These are phyloP conservation scores for Chrysoperla carnea DNA, from an alignment of 1,140 invertebrate species.

Conservation along the genomic window DNA sequence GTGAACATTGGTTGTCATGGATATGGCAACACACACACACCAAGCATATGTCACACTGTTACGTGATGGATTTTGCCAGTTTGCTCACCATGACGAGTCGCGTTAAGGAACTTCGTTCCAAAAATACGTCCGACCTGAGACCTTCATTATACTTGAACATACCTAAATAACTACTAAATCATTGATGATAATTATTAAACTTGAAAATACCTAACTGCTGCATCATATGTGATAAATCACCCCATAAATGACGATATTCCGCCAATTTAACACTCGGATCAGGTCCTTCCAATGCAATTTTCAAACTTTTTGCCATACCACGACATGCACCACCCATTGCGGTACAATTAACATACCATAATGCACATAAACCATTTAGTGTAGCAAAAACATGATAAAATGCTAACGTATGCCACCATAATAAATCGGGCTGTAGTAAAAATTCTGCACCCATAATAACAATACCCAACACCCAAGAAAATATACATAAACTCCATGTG, in stretches of 20 bases:
- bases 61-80: no score
- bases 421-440: conserved; percentile 44
- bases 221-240: conserved; percentile 51
- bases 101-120: no score
- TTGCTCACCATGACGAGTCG: no score
- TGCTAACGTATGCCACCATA: conserved; percentile 44
- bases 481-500: conserved; percentile 37
- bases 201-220: conserved; percentile 43
- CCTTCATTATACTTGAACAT: no score
- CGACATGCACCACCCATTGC: conserved; percentile 35
- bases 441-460: conserved; percentile 41
- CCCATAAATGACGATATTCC: conserved; percentile 42
- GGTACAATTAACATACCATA: conserved; percentile 48
- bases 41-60: no score
- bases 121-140: no score
- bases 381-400: conserved; percentile 51
- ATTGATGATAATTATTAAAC: no score
- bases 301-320: conserved; percentile 35
- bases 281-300: conserved; percentile 33
- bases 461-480: conserved; percentile 40
- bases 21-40: no score
- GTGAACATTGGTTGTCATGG: no score
- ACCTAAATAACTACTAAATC: no score
- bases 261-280: conserved; percentile 38
- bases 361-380: conserved; percentile 43